Base-by-base conservation (phyloP, 37 sponge, comb jelly and placozoan genomes). In the Aplysina aerophoba region DNA sequence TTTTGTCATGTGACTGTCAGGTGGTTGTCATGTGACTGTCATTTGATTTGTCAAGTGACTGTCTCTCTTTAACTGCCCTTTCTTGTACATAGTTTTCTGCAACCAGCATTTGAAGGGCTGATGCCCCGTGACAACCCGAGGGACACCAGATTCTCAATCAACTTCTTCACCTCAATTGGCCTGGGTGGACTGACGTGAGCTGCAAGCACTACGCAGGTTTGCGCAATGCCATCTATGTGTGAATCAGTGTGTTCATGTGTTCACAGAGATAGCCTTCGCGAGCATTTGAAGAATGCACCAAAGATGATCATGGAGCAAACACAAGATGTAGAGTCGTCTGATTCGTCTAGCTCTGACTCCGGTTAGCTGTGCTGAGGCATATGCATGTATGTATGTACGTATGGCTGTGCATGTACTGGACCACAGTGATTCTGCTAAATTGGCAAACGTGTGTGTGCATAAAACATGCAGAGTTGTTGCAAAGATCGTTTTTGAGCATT, bases 111-210 rank as follows among this genome's bases (percentile, higher is more conserved):
- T 89, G 96, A 95, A 37, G 99, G 99, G 13, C 80, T 99, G 21
- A 64, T 99, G 80, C 97, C 99, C 5, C 78, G 97, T 33, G 96
- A 95, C 59, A 90, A 95, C 71, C 99, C 99, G 0, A 87, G 90
- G 65, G 92, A 99, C 84, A 97, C 99, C 0, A 81, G 99, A 59
- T 99, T 99, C 85, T 82, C 95, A 56, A 97, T 99, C 92, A 99
- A 99, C 79, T 99, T 97, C 91, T 99, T 99, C 87, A 96, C 99
- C 22, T 95, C 99, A 16, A 95, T 99, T 68, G 99, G 99, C 22
- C 85, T 96, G 61, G 99, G 99, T 30, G 96, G 96, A 78, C 93
- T 99, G 22, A 99, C 99, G 94, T 93, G 22, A 83, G 94, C 77
- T 0, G 3, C n/a, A 27, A 25, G 63, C n/a, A 25, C 63, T 6